These are phyloP conservation scores for Merodon equestris DNA, from an alignment of 2,888 invertebrate species.

Conservation along the genomic window DNA sequence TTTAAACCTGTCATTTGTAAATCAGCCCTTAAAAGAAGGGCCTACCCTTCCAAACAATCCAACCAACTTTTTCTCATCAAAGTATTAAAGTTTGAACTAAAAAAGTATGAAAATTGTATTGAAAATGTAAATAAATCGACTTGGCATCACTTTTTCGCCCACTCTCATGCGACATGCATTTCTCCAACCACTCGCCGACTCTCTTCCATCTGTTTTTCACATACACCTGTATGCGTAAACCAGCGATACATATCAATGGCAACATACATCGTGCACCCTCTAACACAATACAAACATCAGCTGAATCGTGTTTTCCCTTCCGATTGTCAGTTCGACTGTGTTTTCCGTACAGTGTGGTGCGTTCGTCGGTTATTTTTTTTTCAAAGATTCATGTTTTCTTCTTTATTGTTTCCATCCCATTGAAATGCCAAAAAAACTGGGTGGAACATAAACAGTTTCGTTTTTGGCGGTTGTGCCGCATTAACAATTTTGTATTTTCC, in stretches of 20 bases:
- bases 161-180: slow-evolving; percentile 50
- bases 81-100: no score
- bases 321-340: slow-evolving; percentile 55
- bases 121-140: not conserved
- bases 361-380: slow-evolving; percentile 25
- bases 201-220: slow-evolving; percentile 1
- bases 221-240: slow-evolving; percentile 46
- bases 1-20: no score
- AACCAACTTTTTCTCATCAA: no score
- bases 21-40: no score
- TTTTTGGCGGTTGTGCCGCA: not conserved
- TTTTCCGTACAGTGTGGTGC: slow-evolving; percentile 41
- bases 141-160: slow-evolving; percentile 52
- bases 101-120: no score
- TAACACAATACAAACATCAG: slow-evolving; percentile 45
- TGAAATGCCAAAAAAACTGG: slow-evolving; percentile 28
- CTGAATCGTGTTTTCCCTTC: slow-evolving; percentile 38
- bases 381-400: slow-evolving; percentile 1
- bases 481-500: no score
- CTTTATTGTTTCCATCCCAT: slow-evolving; percentile 10
- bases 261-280: slow-evolving; percentile 20
- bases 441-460: slow-evolving; percentile 24
- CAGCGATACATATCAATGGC: slow-evolving; percentile 11
- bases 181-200: slow-evolving; percentile 1
- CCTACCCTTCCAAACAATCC: no score